Base-by-base conservation (phyloP, 2,797 vertebrate genomes). In the Perodicticus potto region DNA sequence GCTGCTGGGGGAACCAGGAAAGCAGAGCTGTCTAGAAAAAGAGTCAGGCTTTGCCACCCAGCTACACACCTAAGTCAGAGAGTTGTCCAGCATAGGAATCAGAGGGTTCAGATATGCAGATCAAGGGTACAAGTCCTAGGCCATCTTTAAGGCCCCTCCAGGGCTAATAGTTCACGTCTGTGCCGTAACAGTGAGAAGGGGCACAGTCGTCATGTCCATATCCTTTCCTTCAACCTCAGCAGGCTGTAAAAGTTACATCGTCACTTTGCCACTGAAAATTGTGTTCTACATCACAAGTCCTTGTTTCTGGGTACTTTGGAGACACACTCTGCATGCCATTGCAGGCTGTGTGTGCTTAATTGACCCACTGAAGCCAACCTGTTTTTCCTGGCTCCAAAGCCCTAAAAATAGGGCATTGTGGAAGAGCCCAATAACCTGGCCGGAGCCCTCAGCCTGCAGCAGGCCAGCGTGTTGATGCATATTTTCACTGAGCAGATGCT, bases 371-470 rank as follows among this genome's bases (percentile, higher is more conserved):
- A 83, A 97, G 81, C 40, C 86, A 93, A 45, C 25, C 32, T 65
- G 94, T 73, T 91, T 90, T 86, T 85, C 72, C 74, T 65, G 89
- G 32, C n/a, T 92, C 85, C 20, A 34, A 87, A 86, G n/a, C 20
- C 95, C 93, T 97, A 93, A 98, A 98, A 98, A 96, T 43, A 97
- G 91, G 78, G 16, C 67, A 73, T 96, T 97, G 93, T 72, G 81
- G 81, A 97, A 86, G 72, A 19, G 65, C 84, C 82, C 80, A 89
- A 8, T 93, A 76, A 83, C 49, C 97, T 97, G 77, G 97, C 91
- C 85, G 88, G 96, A 32, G 49, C 34, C 78, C 6, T 78, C 82
- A 17, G 83, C 57, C 13, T 20, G 74, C 61, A 43, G 57, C 45
- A 7, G 49, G 92, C 8, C 78, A 65, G 84, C 94, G 0, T 3